phyloP scores from a whole-genome alignment of 2,797 vertebrate genomes.

The Arctocebus calabarensis region DNA sequence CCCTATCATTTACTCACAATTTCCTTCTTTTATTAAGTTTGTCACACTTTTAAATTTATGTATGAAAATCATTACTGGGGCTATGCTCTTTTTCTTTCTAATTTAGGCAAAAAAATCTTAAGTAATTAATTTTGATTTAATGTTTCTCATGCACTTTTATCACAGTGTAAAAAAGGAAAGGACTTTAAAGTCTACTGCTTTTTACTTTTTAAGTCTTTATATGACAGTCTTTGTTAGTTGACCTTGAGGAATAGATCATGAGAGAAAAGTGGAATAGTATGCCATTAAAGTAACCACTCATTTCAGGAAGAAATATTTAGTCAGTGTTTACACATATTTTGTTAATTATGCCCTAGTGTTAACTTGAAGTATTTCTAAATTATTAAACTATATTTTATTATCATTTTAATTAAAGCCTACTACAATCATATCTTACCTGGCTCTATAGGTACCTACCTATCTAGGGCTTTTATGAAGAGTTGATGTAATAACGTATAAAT shows the following conservation, averaged over 20 bases:
- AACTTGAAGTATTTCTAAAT: neutral
- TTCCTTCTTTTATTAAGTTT: conserved; percentile 55
- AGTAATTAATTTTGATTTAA: neutral
- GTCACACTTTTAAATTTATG: conserved; percentile 9
- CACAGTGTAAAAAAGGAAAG: neutral
- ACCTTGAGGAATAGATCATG: conserved; percentile 14
- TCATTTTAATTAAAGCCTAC: neutral
- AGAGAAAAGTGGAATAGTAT: neutral
- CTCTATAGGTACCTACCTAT: neutral
- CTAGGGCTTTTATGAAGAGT: neutral
- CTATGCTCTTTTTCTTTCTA: conserved; percentile 7
- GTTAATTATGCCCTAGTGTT: neutral
- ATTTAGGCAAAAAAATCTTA: neutral
- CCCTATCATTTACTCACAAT: conserved; percentile 1
- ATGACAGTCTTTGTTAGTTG: neutral
- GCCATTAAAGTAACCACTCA: neutral
- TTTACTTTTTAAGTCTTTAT: conserved; percentile 47
- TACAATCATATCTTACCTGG: neutral
- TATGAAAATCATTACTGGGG: neutral
- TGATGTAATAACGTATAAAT: neutral
- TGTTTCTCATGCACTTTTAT: conserved; percentile 30
- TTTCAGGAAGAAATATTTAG: conserved; percentile 44
- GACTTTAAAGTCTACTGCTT: conserved; percentile 37
- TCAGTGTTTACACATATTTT: neutral
- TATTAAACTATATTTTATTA: neutral